Base-by-base conservation (phyloP, 1,140 invertebrate genomes). In the Thrips palmi region DNA sequence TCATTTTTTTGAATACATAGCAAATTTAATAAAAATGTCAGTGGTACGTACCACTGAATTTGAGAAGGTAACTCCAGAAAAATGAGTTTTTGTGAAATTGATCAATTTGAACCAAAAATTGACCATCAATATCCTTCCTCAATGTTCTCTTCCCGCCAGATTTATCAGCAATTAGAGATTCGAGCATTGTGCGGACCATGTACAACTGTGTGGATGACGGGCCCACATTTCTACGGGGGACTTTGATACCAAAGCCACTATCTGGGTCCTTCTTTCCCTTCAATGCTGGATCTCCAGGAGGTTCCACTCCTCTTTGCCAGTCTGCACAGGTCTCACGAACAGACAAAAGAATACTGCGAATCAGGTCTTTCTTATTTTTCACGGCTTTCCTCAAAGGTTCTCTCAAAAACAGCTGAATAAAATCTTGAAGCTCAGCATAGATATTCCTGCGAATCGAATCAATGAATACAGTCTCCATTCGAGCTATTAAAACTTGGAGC, bases 151-250 rank as follows among this genome's bases (percentile, higher is more conserved):
- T 88, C 0, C 86, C 88, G 12, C 86, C 86, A 43, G 86, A 89
- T 60, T 94, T 93, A 54, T 97, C 92, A 1, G 87, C 86, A 41
- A 96, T 88, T 27, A 98, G 57, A 0, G 88, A 93, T 60, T 98
- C 93, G 43, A 98, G 59, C 81, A 97, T 96, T 1, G 93, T 97
- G 18, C 93, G 67, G 2, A 96, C 88, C 91, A 98, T 96, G 57
- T 98, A 97, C 4, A 98, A 61, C 64, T 97, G 81, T 2, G 84
- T 88, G 0, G 81, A 83, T 0, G 79, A 84, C 19, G 82, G 82
- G 8, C 77, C 86, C 40, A 93, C 87, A 59, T 91, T 91, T 39
- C 87, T 62, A 37, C 85, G 65, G 0, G 84, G 85, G 31, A 94
- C 84, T 64, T 88, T 85, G 49, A 92, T 83, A 31, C 77, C 77